A percentile compares a stretch with the other conserved stretches of the same genome.
phyloP scores from a whole-genome alignment of 2,888 invertebrate species.

The Diabrotica balteata region DNA sequence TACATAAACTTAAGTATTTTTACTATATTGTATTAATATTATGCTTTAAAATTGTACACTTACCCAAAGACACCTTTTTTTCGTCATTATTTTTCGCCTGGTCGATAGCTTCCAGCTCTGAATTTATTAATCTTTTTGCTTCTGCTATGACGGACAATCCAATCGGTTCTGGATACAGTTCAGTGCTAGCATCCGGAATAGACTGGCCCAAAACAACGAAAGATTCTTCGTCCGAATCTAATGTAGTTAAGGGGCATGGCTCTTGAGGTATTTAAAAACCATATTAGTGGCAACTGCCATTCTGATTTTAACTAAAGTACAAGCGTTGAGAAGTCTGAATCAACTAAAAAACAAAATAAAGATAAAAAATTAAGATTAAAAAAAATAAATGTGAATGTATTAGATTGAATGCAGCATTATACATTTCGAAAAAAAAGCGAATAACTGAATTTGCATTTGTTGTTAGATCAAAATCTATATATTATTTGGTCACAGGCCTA shows the following conservation, averaged over 20 bases:
- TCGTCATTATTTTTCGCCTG: slow-evolving; percentile 1
- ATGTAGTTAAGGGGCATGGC: slow-evolving; percentile 32
- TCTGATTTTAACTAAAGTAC: neutral
- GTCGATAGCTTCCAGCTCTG: slow-evolving; percentile 28
- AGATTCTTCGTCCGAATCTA: slow-evolving; percentile 41
- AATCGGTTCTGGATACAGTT: slow-evolving; percentile 18
- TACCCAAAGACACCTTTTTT: neutral
- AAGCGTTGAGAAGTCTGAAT: too few species aligned
- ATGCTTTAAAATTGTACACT: too few species aligned
- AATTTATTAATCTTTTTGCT: slow-evolving; percentile 40
- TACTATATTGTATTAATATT: too few species aligned
- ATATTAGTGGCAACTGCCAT: slow-evolving; percentile 1
- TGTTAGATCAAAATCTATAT: too few species aligned
- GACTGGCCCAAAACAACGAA: slow-evolving; percentile 46
- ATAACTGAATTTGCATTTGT: too few species aligned
- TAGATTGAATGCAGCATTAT: too few species aligned
- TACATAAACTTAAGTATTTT: too few species aligned
- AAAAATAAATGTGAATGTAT: too few species aligned
- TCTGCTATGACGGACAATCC: slow-evolving; percentile 37
- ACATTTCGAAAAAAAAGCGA: too few species aligned
- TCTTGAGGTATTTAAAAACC: slow-evolving; percentile 35
- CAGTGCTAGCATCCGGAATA: slow-evolving; percentile 28
- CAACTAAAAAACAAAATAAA: neutral
- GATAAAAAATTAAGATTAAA: too few species aligned
- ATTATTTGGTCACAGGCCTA: too few species aligned